Evolutionary conservation across 2,888 invertebrate genomes (phyloP), one percentile per base, ranked within the genome.

Genomic region (Microctonus hyperodae): DNA sequence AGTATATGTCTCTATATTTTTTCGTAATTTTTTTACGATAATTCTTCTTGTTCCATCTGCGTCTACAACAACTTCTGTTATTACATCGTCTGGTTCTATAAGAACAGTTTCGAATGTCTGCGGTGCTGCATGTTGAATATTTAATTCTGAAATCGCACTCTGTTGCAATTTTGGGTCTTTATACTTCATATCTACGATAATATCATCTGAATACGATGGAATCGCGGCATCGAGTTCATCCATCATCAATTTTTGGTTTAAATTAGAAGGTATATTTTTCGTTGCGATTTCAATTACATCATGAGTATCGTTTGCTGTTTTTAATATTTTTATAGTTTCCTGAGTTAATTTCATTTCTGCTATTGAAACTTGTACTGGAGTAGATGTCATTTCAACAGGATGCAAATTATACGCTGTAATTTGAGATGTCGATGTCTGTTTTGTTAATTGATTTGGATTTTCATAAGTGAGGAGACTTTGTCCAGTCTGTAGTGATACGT

Each of bases 1-100:
- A 56, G 89, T 87, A 48, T 89, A 87, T 0, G 81, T 81, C 0
- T 91, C 88, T 22, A 90, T 84, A 0, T 91, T 92, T 75, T 89
- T 88, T 63, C 91, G 88, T 5, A 92, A 80, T 83, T 92, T 93
- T 72, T 88, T 90, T 0, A 94, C 90, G 65, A 94, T 91, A 59
- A 94, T 92, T 73, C 92, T 87, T 78, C 91, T 93, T 0, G 92
- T 92, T 4, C 94, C 94, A 80, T 94, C 93, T 20, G 93, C 89
- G 76, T 92, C 93, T 0, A 90, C 88, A 0, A 91, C 88, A 2
- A 93, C 91, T 84, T 92, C 92, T 0, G 93, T 94, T 0, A 92
- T 93, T 1, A 93, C 92, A 79, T 93, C 91, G 80, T 92, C 93
- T 0, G 94, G 94, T 81, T 94, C 93, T 0, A 92, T 89, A 80